These are phyloP conservation scores for Troilus luridus DNA, from an alignment of 2,888 invertebrate species.

Conservation along the genomic window DNA sequence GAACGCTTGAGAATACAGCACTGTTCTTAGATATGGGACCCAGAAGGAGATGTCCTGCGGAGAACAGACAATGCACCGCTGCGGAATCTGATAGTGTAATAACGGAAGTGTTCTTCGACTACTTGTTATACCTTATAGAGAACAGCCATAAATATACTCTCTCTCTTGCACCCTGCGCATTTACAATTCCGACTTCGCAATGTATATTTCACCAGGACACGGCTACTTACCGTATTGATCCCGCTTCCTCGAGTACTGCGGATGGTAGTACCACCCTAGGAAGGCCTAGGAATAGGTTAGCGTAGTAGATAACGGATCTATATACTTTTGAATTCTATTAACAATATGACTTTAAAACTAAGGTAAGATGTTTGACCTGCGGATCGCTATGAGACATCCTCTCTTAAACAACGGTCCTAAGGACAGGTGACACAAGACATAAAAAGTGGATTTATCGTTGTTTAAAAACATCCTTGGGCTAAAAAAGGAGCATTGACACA, in stretches of 20 bases:
- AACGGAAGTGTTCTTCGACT: constrained; percentile 31
- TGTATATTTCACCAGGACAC: constrained; percentile 33
- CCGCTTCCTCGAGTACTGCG: neutral
- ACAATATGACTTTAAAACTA: too few species aligned
- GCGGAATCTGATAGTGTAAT: constrained; percentile 38
- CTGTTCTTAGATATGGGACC: neutral
- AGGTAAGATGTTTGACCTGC: too few species aligned
- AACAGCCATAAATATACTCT: constrained; percentile 13
- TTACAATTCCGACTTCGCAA: constrained; percentile 47
- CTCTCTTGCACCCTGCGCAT: constrained; percentile 23
- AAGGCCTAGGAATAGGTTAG: neutral
- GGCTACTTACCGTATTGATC: constrained; percentile 28
- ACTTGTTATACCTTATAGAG: constrained; percentile 42
- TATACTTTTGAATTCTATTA: neutral
- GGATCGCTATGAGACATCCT: too few species aligned
- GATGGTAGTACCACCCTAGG: neutral
- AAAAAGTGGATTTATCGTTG: too few species aligned
- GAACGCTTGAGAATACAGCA: neutral
- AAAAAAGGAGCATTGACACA: too few species aligned
- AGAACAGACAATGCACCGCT: constrained; percentile 24
- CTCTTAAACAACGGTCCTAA: too few species aligned
- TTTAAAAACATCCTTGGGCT: too few species aligned
- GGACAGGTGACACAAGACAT: too few species aligned
- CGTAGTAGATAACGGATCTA: neutral
- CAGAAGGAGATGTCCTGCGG: constrained; percentile 23